phyloP scores from a whole-genome alignment of 1,140 invertebrate species.

The Ephestia elutella region DNA sequence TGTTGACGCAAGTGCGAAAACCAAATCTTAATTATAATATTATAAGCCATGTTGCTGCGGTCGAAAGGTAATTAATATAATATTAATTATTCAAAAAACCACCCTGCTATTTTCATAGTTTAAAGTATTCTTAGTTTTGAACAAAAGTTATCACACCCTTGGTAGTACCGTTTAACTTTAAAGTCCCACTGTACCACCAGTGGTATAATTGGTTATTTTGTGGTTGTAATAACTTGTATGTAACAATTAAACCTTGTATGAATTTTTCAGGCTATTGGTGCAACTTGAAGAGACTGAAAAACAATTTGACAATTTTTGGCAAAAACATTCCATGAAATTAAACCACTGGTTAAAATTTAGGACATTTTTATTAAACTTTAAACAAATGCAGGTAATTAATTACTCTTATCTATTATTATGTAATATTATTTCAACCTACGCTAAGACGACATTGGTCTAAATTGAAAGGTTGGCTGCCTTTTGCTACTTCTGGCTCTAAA shows the following conservation, averaged over 20 bases:
- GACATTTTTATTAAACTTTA: constrained; percentile 80
- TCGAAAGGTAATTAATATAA: constrained; percentile 83
- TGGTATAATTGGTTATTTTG: too few relatives aligned
- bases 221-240: too few relatives aligned
- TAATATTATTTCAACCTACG: constrained; percentile 5
- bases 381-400: constrained; percentile 67
- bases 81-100: neutral
- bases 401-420: constrained; percentile 15
- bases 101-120: too few relatives aligned
- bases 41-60: constrained; percentile 92
- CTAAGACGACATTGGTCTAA: constrained; percentile 36
- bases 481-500: constrained; percentile 47
- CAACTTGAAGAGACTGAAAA: constrained; percentile 96
- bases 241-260: neutral
- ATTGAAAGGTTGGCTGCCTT: constrained; percentile 46
- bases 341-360: constrained; percentile 91
- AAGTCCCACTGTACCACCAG: too few relatives aligned
- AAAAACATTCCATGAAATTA: constrained; percentile 89
- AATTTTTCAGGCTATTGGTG: constrained; percentile 82
- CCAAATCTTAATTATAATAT: constrained; percentile 78
- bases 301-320: constrained; percentile 96
- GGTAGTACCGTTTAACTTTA: too few relatives aligned
- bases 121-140: too few relatives aligned
- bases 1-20: constrained; percentile 80
- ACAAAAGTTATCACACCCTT: too few relatives aligned